These are phyloP conservation scores for Psilanteris sp. DNA, from an alignment of 1,140 invertebrate genomes.

Conservation along the genomic window DNA sequence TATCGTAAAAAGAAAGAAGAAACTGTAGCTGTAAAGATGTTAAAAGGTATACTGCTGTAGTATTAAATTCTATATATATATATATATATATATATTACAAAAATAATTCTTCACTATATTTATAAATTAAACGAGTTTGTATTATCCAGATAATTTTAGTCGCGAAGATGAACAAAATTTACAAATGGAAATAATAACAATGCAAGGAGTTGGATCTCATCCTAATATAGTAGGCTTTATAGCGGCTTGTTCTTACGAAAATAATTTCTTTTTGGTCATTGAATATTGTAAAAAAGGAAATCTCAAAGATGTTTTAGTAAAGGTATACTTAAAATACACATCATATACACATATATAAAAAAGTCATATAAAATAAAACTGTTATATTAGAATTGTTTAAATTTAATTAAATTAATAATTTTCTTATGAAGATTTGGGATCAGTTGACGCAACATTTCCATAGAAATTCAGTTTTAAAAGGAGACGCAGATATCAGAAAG, in stretches of 20 bases:
- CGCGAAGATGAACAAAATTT: slow-evolving; percentile 6
- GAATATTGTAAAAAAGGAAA: slow-evolving; percentile 22
- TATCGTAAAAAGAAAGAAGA: neutral
- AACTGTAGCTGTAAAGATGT: slow-evolving; percentile 23
- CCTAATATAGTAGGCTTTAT: slow-evolving; percentile 17
- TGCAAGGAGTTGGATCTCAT: slow-evolving; percentile 12
- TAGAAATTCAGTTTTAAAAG: too few species aligned
- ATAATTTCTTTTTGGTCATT: slow-evolving; percentile 3
- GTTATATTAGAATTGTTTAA: too few species aligned
- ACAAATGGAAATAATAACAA: slow-evolving; percentile 7
- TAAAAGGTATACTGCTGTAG: slow-evolving; percentile 9
- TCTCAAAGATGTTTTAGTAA: neutral
- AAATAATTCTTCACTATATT: neutral
- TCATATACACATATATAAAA: too few species aligned
- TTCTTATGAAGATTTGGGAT: too few species aligned
- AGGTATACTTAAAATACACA: too few species aligned
- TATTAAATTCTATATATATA: too few species aligned
- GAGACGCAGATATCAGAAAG: too few species aligned
- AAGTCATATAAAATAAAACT: too few species aligned
- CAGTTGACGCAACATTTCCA: too few species aligned
- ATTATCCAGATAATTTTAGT: slow-evolving; percentile 4
- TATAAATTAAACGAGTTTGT: too few species aligned
- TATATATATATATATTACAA: too few species aligned
- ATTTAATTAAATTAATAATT: too few species aligned
- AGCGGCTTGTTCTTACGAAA: neutral